Percentiles rank a stretch among this genome's conserved stretches.
Evolutionary conservation across 2,797 vertebrate genomes (phyloP).

Genomic region (Notolepis coatsorum): DNA sequence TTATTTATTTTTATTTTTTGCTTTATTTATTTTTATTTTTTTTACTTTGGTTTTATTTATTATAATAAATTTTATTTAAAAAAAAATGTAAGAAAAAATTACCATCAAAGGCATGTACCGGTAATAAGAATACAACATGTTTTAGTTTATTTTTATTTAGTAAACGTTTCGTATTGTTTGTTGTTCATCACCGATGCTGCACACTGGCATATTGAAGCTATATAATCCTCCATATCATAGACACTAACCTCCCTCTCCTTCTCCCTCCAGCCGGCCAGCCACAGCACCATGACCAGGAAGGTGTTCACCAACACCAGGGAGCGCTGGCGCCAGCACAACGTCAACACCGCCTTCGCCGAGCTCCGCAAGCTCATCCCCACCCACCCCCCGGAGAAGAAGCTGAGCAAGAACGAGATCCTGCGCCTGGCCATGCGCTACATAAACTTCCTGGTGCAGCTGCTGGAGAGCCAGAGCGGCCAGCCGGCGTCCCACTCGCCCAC

Average conservation of each 20-base stretch:
- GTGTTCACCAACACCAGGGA: slow-evolving; percentile 95
- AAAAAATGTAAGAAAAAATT: no score
- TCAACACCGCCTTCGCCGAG: slow-evolving; percentile 95
- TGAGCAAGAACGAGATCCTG: slow-evolving; percentile 98
- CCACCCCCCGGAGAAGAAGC: slow-evolving; percentile 96
- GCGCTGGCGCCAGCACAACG: slow-evolving; percentile 97
- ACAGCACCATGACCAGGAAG: slow-evolving; percentile 90
- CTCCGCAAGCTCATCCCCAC: slow-evolving; percentile 97
- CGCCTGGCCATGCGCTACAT: slow-evolving; percentile 98
- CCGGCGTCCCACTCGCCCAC: slow-evolving; percentile 73
- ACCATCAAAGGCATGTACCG: neutral
- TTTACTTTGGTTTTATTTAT: no score
- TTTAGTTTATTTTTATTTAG: no score
- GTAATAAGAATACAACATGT: no score
- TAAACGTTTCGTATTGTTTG: no score
- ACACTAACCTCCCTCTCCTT: no score
- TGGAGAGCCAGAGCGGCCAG: slow-evolving; percentile 90
- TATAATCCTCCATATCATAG: no score
- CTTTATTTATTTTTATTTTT: neutral
- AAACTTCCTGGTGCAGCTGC: slow-evolving; percentile 93
- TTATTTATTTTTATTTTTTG: neutral
- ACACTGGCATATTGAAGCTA: no score
- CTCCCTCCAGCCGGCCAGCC: neutral
- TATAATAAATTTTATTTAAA: no score
- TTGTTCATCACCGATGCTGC: no score